Conservation (phyloP, 2,888 invertebrate species). For the Cephus spinipes region DNA sequence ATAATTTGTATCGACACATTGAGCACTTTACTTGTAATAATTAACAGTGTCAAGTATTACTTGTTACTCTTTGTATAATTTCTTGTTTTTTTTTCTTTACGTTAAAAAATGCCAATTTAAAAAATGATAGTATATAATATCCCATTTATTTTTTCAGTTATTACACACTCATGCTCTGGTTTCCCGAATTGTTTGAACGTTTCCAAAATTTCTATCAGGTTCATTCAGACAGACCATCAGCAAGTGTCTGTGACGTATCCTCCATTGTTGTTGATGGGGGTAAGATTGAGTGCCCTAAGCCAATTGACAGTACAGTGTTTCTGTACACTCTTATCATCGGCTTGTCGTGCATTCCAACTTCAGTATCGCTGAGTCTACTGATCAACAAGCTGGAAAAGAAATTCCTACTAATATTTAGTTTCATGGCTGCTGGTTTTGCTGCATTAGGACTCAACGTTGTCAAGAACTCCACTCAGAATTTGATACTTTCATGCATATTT, state of each 20-base stretch:
- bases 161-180: slow-evolving; percentile 92
- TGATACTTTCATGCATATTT: slow-evolving; percentile 81
- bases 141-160: slow-evolving; percentile 64
- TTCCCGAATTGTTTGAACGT: slow-evolving; percentile 85
- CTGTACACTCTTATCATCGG: slow-evolving; percentile 82
- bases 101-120: too few relatives aligned
- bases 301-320: slow-evolving; percentile 71
- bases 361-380: slow-evolving; percentile 80
- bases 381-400: slow-evolving; percentile 84
- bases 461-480: slow-evolving; percentile 74
- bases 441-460: neutral
- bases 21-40: neutral
- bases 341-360: slow-evolving; percentile 81
- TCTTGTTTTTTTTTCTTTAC: too few relatives aligned
- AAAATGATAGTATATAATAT: neutral
- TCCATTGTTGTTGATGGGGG: slow-evolving; percentile 55
- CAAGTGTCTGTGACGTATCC: slow-evolving; percentile 82
- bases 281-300: neutral
- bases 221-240: slow-evolving; percentile 73
- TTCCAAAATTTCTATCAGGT: slow-evolving; percentile 79
- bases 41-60: neutral
- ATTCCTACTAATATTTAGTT: slow-evolving; percentile 73
- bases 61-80: too few relatives aligned
- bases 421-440: neutral
- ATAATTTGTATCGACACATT: neutral